Evolutionary conservation across 2,113 vertebrate species (phyloP), one percentile per base, ranked within the genome.

Genomic region (Nettapus auritus): DNA sequence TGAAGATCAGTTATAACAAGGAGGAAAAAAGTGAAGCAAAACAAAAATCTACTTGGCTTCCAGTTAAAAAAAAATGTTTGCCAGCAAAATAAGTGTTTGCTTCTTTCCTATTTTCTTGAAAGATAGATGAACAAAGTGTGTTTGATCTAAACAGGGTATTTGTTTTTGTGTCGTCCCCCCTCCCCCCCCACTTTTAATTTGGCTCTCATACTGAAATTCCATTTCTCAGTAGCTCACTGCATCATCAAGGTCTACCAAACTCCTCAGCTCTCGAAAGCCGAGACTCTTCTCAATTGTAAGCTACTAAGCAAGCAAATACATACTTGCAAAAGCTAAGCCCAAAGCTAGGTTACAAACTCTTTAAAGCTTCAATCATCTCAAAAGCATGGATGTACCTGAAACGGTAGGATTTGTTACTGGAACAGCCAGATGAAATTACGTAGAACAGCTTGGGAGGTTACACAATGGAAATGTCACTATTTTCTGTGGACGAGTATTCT

Each of bases 61-160:
- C 6, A 6, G 2, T 17, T 1, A 3, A 56, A 34, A 42, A 18
- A 56, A 42, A n/a, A 1, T 25, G 14, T 2, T 53, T 74, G 9
- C 33, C 60, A 80, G 5, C 7, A 50, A 59, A 71, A 20, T 36
- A 40, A 53, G 8, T 6, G 11, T 14, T 66, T 31, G 13, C 8
- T 20, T 68, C 2, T 33, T 68, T 28, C 23, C 15, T 8, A 34
- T 63, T 78, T 78, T 63, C 11, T 55, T 63, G 15, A 52, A 34
- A 73, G 75, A 3, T 18, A 56, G 7, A 42, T 3, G 10, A 7
- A 42, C 13, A 48, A 80, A 42, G 11, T 23, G 59, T 23, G 6
- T 38, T 76, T 52, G 42, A 60, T 34, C 28, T 60, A 29, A 78
- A 28, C 6, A 60, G 21, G 5, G 4, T 10, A 34, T 42, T 33